phyloP scores from a whole-genome alignment of 2,797 vertebrate species.

The Chrosomus eos region DNA sequence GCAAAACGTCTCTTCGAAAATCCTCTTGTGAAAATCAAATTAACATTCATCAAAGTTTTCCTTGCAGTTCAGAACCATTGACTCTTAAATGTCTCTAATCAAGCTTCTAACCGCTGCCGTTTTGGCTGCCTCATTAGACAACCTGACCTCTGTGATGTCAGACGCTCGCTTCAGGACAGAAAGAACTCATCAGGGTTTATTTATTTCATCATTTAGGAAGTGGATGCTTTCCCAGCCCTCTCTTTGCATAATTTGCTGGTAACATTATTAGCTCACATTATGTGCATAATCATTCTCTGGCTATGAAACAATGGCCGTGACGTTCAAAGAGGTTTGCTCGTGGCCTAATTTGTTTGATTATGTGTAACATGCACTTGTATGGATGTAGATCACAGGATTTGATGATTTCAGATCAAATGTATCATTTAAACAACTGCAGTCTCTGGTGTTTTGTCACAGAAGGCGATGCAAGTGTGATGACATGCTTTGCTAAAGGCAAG shows the following conservation, averaged over 20 bases:
- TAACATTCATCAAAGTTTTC: conserved; percentile 28
- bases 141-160: conserved; percentile 59
- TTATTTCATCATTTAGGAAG: conserved; percentile 59
- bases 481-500: background rate
- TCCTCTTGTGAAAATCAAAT: conserved; percentile 9
- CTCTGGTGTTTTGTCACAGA: background rate
- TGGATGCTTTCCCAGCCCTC: conserved; percentile 63
- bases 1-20: conserved; percentile 30
- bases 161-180: conserved; percentile 55
- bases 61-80: conserved; percentile 33
- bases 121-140: conserved; percentile 52
- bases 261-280: conserved; percentile 67
- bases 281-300: conserved; percentile 68
- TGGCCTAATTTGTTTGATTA: conserved; percentile 75
- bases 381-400: conserved; percentile 56
- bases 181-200: conserved; percentile 67
- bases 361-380: conserved; percentile 64
- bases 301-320: conserved; percentile 64
- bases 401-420: background rate
- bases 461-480: background rate
- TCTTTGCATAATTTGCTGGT: conserved; percentile 63
- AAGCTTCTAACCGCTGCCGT: conserved; percentile 23
- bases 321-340: conserved; percentile 70
- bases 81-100: conserved; percentile 48
- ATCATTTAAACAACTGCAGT: background rate